Evolutionary conservation across 1,140 invertebrate genomes (phyloP).

Genomic region (Bathynomus jamesi): DNA sequence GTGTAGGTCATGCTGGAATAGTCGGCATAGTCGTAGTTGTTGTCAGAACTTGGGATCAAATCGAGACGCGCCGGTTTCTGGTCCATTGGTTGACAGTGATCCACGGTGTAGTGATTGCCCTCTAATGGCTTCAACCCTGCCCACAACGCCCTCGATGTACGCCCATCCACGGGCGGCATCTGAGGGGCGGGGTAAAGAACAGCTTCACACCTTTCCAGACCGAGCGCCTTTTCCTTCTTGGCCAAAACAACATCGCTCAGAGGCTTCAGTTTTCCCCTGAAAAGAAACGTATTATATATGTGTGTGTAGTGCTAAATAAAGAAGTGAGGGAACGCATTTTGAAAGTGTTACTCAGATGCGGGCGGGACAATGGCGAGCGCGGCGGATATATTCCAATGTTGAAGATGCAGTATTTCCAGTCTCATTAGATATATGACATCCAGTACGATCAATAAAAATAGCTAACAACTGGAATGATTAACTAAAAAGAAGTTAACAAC

Average conservation of each 20-base stretch:
- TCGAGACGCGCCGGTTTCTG: slow-evolving; percentile 34
- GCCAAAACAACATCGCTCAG: slow-evolving; percentile 35
- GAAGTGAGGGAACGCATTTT: too few species aligned
- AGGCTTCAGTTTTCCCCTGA: slow-evolving; percentile 35
- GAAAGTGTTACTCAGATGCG: too few species aligned
- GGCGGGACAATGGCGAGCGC: too few species aligned
- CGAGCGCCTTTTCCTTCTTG: slow-evolving; percentile 36
- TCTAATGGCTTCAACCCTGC: slow-evolving; percentile 68
- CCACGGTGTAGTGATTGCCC: slow-evolving; percentile 38
- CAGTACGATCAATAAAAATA: too few species aligned
- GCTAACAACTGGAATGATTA: too few species aligned
- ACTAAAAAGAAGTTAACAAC: too few species aligned
- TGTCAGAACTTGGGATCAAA: slow-evolving; percentile 32
- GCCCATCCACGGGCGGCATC: slow-evolving; percentile 43
- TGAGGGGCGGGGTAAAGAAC: slow-evolving; percentile 48
- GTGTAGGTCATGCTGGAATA: slow-evolving; percentile 31
- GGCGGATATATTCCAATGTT: too few species aligned
- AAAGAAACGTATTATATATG: too few species aligned
- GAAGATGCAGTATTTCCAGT: too few species aligned
- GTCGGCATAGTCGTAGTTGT: slow-evolving; percentile 35
- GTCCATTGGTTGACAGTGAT: slow-evolving; percentile 37
- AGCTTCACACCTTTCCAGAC: slow-evolving; percentile 44
- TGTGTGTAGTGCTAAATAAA: too few species aligned
- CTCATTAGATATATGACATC: too few species aligned
- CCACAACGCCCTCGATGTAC: slow-evolving; percentile 63